These are phyloP conservation scores for Archivesica marissinica DNA, from an alignment of 1,140 invertebrate genomes.

Conservation along the genomic window DNA sequence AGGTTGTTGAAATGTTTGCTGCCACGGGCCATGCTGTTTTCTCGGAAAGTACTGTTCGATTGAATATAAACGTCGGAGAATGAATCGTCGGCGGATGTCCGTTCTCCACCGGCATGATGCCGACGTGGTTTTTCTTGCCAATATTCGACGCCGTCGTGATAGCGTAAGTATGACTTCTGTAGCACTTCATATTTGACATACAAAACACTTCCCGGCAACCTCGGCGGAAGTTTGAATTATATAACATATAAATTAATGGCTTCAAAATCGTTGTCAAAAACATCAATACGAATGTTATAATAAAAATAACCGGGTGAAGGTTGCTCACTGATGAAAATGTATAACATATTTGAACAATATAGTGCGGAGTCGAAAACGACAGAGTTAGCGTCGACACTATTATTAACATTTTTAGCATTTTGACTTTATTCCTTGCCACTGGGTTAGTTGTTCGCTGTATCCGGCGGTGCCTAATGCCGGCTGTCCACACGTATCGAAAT, in stretches of 20 bases:
- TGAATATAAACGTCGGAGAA: constrained; percentile 61
- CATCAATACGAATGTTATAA: constrained; percentile 62
- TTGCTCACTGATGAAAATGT: constrained; percentile 13
- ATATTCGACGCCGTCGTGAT: constrained; percentile 75
- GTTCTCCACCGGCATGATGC: constrained; percentile 58
- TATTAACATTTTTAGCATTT: constrained; percentile 79
- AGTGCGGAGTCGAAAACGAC: constrained; percentile 63
- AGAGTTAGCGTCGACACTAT: constrained; percentile 64
- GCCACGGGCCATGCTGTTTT: constrained; percentile 69
- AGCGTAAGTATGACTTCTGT: constrained; percentile 76
- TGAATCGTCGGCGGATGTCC: not conserved
- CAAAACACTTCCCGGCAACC: constrained; percentile 79
- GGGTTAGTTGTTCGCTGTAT: constrained; percentile 72
- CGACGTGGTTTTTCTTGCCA: constrained; percentile 78
- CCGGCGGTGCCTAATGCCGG: constrained; percentile 60
- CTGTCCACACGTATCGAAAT: constrained; percentile 71
- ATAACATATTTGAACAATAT: constrained; percentile 68
- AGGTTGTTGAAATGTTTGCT: constrained; percentile 35
- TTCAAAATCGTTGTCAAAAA: constrained; percentile 64
- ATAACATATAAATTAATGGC: constrained; percentile 73
- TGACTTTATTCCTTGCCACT: constrained; percentile 77
- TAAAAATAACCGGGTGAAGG: constrained; percentile 62
- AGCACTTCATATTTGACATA: constrained; percentile 79
- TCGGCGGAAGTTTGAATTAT: constrained; percentile 79
- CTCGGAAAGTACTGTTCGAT: constrained; percentile 61